These are phyloP conservation scores for Pelecanus crispus DNA, from an alignment of 2,113 vertebrate species.

Conservation along the genomic window DNA sequence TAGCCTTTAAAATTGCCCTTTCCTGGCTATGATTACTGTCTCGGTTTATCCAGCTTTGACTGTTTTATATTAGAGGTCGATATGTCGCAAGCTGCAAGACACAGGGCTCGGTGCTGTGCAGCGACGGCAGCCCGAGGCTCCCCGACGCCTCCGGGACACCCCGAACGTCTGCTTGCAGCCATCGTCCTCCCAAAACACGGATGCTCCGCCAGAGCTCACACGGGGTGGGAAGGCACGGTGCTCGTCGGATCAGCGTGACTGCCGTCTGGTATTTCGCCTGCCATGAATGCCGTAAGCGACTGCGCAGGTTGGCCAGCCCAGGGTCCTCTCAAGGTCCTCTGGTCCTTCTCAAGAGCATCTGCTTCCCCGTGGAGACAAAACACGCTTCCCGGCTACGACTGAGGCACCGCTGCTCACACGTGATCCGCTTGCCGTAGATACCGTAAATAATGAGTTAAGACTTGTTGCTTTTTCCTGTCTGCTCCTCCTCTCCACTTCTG, in stretches of 20 bases:
- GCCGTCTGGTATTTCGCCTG: not conserved
- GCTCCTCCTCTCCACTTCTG: not conserved
- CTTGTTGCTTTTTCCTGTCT: not conserved
- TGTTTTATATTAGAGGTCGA: not conserved
- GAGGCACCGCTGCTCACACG: not conserved
- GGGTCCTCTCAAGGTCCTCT: not conserved
- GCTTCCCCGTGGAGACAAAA: not conserved
- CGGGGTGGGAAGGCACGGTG: fast-evolving
- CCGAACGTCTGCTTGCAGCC: not conserved
- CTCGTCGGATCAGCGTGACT: fast-evolving
- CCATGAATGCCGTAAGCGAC: not conserved
- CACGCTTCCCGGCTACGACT: not conserved
- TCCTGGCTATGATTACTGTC: not conserved
- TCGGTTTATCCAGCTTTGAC: not conserved
- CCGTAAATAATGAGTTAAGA: not conserved
- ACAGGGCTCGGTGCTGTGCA: not conserved
- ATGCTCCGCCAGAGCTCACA: not conserved
- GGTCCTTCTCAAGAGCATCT: not conserved
- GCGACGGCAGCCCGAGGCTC: not conserved
- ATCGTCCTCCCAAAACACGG: not conserved
- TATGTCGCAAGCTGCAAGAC: not conserved
- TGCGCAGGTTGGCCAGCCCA: not conserved
- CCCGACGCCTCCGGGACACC: fast-evolving
- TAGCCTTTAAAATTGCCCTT: not conserved
- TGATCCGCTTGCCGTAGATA: not conserved